Evolutionary conservation across 2,888 invertebrate genomes (phyloP), one percentile per base, ranked within the genome.

Genomic region (Drosophila ustulata): DNA sequence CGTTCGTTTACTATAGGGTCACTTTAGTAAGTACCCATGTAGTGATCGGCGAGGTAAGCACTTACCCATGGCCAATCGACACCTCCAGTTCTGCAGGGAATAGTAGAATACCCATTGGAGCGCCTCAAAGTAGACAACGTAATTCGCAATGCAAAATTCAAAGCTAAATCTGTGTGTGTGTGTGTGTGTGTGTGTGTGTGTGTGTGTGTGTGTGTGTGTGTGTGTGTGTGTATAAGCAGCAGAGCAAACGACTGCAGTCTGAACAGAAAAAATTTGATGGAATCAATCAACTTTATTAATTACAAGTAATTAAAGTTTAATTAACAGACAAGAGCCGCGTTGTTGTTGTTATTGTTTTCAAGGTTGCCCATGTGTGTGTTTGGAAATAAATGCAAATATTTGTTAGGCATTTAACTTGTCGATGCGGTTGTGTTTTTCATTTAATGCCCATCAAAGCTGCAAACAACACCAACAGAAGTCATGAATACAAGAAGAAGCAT

Each of bases 241-340:
- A 30, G 18, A 18, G 1, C 18, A 18, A 18, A 18, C 18, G 18
- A 18, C 32, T 32, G 18, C n/a, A n/a, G n/a, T n/a, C n/a, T 37
- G 45, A n/a, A 11, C 34, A 43, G 3, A 23, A 43, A 59, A 66
- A 66, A 43, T 58, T 74, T 41, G 26, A 55, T 67, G 75, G 53
- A 67, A 77, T 80, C 83, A 81, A 83, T 71, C 81, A 81, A 78
- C 64, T 75, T 82, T 75, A 87, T 84, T 87, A 82, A 82, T 87
- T 78, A 81, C 82, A 82, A 69, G 78, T 87, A 82, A 82, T 82
- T 82, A 87, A 82, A 84, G 75, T 84, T 82, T 81, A 81, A 82
- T 82, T 87, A 87, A 82, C 67, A 86, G 78, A 47, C 50, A 56
- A 65, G 39, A 45, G 57, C 49, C 53, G 23, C 41, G 18, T 18